Percentiles rank a stretch among this genome's conserved stretches.
Evolutionary conservation across 1,140 invertebrate species (phyloP).

Genomic region (Apis laboriosa): DNA sequence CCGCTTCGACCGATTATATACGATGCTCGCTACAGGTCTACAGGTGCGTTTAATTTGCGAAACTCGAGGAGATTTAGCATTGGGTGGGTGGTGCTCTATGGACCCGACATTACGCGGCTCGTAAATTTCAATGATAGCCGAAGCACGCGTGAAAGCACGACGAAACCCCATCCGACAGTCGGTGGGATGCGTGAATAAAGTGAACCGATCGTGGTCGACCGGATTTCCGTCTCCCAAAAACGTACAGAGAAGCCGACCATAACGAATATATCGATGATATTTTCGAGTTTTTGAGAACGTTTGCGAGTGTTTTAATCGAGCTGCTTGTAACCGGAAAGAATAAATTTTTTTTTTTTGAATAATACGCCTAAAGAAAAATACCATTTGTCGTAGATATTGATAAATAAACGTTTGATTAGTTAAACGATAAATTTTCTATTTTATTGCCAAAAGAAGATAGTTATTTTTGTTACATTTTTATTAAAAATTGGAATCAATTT

Average conservation of each 20-base stretch:
- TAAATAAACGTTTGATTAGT: no score
- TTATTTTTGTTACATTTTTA: no score
- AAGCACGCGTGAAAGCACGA: background rate
- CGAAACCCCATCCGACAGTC: background rate
- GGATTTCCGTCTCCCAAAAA: background rate
- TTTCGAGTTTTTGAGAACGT: background rate
- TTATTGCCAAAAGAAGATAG: no score
- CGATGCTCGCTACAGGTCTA: background rate
- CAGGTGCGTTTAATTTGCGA: constrained; percentile 41
- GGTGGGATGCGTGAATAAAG: constrained; percentile 1
- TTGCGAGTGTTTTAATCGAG: no score
- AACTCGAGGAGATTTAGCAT: constrained; percentile 28
- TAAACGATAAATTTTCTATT: no score
- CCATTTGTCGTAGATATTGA: no score
- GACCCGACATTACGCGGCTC: constrained; percentile 3
- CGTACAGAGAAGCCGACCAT: background rate
- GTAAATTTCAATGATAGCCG: constrained; percentile 12
- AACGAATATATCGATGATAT: background rate
- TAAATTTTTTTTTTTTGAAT: no score
- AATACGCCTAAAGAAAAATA: no score
- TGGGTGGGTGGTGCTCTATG: background rate
- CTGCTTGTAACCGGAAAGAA: no score
- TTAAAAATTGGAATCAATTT: no score
- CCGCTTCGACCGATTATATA: background rate
- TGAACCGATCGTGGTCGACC: background rate